Evolutionary conservation across 2,888 invertebrate genomes (phyloP), one percentile per base, ranked within the genome.

Genomic region (Polydrusus tereticollis): DNA sequence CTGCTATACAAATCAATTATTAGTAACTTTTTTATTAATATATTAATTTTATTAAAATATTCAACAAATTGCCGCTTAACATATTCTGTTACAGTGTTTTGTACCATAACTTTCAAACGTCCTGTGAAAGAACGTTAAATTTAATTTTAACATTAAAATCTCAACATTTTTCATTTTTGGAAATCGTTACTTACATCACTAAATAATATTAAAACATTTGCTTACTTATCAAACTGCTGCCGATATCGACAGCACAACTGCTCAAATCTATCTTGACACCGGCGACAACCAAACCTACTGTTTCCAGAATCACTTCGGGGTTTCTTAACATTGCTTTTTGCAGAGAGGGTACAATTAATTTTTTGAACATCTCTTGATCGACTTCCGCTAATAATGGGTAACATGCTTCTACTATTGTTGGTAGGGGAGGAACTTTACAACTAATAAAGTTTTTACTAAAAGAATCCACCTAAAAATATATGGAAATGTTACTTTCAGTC

Each of bases 261-360:
- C 95, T 95, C 23, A 97, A 87, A 82, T 95, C 93, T 3, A 96
- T 85, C 64, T 90, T 88, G 5, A 96, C 82, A 63, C 91, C 91
- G 6, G 88, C 70, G 21, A 97, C 85, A 72, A 97, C 91, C 57
- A 91, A 88, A 0, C 94, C 94, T 38, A 97, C 93, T 16, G 92
- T 91, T 83, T 93, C 90, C 18, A 97, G 88, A 74, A 95, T 93
- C 63, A 96, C 91, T 88, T 99, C 99, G 0, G 99, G 98, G 86
- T 95, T 97, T 60, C 99, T 87, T 26, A 99, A 87, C 91, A 98
- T 93, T 18, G 96, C 92, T 83, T 97, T 96, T 83, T 96, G 95
- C 65, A 97, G 87, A 0, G 95, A 92, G 0, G 98, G 97, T 73
- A 97, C 86, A 47, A 98, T 84, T 5, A 87, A 87, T 52, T 88